Conservation (phyloP, 1,140 invertebrate genomes). For the Tetraneura akinire region DNA sequence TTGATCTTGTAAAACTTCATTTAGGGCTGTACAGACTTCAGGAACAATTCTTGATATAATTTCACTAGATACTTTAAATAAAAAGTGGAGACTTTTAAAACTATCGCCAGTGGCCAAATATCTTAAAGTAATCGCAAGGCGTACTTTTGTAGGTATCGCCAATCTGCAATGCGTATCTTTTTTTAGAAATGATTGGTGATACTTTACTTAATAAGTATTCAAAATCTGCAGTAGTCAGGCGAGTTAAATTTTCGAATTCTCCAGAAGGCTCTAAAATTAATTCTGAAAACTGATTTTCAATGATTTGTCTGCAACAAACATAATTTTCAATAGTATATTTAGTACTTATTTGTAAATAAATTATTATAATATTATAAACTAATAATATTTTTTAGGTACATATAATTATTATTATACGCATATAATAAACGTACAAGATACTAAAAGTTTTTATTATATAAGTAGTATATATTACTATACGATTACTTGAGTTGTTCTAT, state of each 20-base stretch:
- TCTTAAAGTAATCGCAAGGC: constrained; percentile 55
- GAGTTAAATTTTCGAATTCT: constrained; percentile 19
- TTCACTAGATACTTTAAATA: constrained; percentile 57
- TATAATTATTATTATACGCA: too few relatives aligned
- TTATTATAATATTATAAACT: too few relatives aligned
- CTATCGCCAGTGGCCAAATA: constrained; percentile 56
- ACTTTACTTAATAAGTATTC: constrained; percentile 24
- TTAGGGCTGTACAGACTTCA: constrained; percentile 55
- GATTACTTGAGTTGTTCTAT: constrained; percentile 19
- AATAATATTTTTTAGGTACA: too few relatives aligned
- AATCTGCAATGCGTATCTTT: constrained; percentile 50
- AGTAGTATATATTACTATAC: too few relatives aligned
- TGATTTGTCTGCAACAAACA: constrained; percentile 15
- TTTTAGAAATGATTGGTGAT: constrained; percentile 38
- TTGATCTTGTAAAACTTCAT: constrained; percentile 53
- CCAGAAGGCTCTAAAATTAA: constrained; percentile 18
- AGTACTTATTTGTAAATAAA: background rate
- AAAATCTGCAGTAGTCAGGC: background rate
- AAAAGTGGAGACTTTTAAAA: constrained; percentile 56
- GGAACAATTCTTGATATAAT: constrained; percentile 55
- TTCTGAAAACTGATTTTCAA: constrained; percentile 10
- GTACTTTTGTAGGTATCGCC: constrained; percentile 53
- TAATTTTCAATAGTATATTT: constrained; percentile 6
- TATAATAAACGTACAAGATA: too few relatives aligned
- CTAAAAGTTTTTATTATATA: too few relatives aligned